phyloP scores from a whole-genome alignment of 2,797 vertebrate species.

The Sebastes oblongus region DNA sequence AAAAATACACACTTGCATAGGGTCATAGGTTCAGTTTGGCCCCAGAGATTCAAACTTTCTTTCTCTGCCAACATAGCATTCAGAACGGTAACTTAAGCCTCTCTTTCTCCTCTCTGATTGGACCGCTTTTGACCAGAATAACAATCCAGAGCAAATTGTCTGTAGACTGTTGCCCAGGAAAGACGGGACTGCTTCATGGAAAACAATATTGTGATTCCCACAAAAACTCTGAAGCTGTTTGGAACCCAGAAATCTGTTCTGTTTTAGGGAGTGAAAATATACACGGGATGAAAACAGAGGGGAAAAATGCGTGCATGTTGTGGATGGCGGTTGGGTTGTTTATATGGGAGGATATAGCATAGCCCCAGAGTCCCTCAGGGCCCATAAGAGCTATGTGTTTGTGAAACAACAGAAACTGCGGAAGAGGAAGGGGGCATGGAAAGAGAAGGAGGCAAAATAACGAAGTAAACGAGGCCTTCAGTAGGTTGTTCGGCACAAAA shows the following conservation, averaged over 20 bases:
- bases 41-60: constrained; percentile 21
- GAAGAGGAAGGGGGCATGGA: constrained; percentile 54
- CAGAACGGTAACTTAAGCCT: constrained; percentile 59
- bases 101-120: constrained; percentile 47
- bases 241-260: constrained; percentile 55
- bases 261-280: constrained; percentile 68
- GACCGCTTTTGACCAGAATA: constrained; percentile 69
- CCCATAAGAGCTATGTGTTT: constrained; percentile 68
- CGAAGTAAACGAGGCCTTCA: constrained; percentile 34
- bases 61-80: constrained; percentile 45
- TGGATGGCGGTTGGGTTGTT: constrained; percentile 70
- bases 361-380: constrained; percentile 61
- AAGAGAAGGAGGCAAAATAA: constrained; percentile 45
- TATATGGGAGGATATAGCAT: constrained; percentile 76
- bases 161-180: constrained; percentile 66
- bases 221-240: constrained; percentile 53
- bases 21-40: constrained; percentile 57
- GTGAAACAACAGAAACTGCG: constrained; percentile 69
- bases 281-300: constrained; percentile 52
- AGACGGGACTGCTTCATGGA: constrained; percentile 51
- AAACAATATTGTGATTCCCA: constrained; percentile 74
- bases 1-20: neutral
- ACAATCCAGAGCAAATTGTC: constrained; percentile 60
- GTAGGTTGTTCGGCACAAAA: constrained; percentile 17
- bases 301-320: constrained; percentile 62